Evolutionary conservation across 2,113 vertebrate genomes (phyloP).

Genomic region (Heteronetta atricapilla): DNA sequence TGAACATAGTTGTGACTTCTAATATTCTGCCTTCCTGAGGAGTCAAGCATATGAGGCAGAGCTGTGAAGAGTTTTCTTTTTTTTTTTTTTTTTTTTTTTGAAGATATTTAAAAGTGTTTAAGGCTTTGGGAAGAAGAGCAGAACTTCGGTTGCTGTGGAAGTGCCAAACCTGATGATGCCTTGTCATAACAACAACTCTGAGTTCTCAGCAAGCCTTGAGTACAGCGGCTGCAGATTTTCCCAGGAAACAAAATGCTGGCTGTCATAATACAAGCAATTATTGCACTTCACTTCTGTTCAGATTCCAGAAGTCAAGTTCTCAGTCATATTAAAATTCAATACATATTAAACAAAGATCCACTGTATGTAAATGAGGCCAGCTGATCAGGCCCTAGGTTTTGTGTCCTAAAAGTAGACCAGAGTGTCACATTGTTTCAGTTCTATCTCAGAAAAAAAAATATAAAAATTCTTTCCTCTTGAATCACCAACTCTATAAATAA

Average conservation of each 20-base stretch:
- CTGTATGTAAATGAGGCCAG: background rate
- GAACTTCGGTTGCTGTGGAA: slow-evolving; percentile 15
- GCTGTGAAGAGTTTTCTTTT: background rate
- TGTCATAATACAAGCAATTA: background rate
- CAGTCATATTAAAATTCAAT: background rate
- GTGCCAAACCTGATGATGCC: background rate
- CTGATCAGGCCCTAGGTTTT: background rate
- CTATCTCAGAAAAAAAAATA: background rate
- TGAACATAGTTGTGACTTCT: background rate
- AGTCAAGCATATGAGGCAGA: background rate
- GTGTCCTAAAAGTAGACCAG: background rate
- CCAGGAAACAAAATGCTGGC: slow-evolving; percentile 6
- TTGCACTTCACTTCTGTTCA: background rate
- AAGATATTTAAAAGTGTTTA: slow-evolving; percentile 11
- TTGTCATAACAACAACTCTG: slow-evolving; percentile 44
- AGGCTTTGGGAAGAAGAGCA: background rate
- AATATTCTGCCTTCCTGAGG: background rate
- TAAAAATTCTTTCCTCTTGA: background rate
- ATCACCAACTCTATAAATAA: background rate
- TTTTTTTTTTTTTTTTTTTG: background rate
- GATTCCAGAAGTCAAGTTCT: background rate
- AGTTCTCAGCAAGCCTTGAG: background rate
- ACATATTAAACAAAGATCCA: background rate
- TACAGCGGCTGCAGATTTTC: background rate
- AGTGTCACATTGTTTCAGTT: background rate